Evolutionary conservation across 2,113 vertebrate species (phyloP).

Genomic region (Pogona vitticeps): DNA sequence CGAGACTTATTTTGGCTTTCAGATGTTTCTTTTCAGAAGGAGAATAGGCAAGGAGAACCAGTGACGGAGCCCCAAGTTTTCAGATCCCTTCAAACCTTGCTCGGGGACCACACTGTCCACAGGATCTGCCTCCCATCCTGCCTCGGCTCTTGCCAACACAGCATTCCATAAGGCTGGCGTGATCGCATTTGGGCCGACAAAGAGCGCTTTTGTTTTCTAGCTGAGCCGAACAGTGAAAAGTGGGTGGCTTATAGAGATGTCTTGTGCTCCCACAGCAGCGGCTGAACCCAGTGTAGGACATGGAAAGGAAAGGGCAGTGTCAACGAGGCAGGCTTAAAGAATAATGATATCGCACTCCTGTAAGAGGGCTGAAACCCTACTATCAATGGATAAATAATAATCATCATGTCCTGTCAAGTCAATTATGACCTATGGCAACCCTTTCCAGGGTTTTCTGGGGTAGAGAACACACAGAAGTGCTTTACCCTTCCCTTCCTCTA

Average conservation of each 20-base stretch:
- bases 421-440: no score
- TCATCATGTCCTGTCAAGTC: no score
- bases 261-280: not conserved
- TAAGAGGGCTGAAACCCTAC: no score
- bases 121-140: not conserved
- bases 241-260: not conserved
- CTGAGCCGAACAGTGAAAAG: not conserved
- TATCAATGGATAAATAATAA: no score
- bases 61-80: no score
- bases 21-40: no score
- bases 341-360: no score
- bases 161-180: not conserved
- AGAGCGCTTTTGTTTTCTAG: not conserved
- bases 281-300: not conserved
- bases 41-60: no score
- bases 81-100: not conserved
- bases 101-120: not conserved
- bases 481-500: no score
- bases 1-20: no score
- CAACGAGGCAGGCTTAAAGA: not conserved
- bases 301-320: not conserved
- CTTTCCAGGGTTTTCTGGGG: no score
- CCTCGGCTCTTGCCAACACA: not conserved
- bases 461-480: no score
- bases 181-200: not conserved